A percentile compares a stretch with the other conserved stretches of the same genome.
Conservation (phyloP, 2,888 invertebrate genomes). For the Timema cristinae region DNA sequence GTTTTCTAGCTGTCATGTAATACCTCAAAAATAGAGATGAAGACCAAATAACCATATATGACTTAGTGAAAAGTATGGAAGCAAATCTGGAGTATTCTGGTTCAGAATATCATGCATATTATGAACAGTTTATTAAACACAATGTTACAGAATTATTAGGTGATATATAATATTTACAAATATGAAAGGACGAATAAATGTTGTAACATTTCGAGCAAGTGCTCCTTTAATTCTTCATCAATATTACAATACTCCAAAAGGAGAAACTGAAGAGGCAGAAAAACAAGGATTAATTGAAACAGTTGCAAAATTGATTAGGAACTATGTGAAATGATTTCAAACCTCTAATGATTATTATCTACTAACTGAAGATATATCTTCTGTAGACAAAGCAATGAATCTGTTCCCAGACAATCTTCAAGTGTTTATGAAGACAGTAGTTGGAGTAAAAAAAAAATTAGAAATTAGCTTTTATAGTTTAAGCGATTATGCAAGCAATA, state of each 20-base stretch:
- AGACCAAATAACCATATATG: not conserved
- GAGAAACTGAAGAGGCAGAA: too few relatives aligned
- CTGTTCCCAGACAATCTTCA: not conserved
- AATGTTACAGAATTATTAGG: not conserved
- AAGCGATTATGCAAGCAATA: constrained; percentile 7
- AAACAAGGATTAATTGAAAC: too few relatives aligned
- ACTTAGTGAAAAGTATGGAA: not conserved
- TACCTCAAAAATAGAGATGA: not conserved
- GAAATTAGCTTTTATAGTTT: not conserved
- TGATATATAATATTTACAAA: not conserved
- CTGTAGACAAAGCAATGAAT: too few relatives aligned
- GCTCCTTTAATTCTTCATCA: too few relatives aligned
- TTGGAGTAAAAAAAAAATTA: not conserved
- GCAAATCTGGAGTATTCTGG: not conserved
- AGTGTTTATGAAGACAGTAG: not conserved
- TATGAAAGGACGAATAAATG: not conserved
- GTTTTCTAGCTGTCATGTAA: not conserved
- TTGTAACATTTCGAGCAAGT: constrained; percentile 6
- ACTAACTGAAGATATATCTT: too few relatives aligned
- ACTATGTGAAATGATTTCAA: too few relatives aligned
- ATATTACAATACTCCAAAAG: too few relatives aligned
- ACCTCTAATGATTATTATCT: too few relatives aligned
- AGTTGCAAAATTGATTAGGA: too few relatives aligned
- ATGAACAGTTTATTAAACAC: not conserved
- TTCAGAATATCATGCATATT: not conserved